phyloP scores from a whole-genome alignment of 2,113 vertebrate species.

The Cranoglanis bouderius region DNA sequence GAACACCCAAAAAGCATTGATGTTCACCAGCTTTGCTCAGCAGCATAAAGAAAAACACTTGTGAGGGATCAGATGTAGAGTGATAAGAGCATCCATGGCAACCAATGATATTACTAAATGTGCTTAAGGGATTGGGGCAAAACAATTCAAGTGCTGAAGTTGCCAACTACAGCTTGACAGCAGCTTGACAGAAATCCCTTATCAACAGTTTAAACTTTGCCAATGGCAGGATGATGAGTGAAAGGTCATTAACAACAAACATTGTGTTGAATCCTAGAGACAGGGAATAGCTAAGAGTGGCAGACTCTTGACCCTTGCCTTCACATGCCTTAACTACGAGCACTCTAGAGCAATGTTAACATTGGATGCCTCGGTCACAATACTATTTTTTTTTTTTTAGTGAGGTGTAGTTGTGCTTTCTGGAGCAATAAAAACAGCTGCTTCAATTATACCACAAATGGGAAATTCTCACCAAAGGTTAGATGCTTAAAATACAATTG shows the following conservation, averaged over 20 bases:
- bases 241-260: slow-evolving; percentile 1
- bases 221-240: neutral
- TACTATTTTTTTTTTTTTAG: neutral
- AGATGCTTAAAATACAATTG: neutral
- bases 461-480: neutral
- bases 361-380: neutral
- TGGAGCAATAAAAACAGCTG: neutral
- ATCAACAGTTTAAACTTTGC: slow-evolving; percentile 1
- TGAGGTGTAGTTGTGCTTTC: neutral
- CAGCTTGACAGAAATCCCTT: neutral
- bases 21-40: neutral
- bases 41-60: neutral
- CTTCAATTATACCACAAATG: slow-evolving; percentile 8
- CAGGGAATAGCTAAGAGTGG: slow-evolving; percentile 12
- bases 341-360: neutral
- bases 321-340: neutral
- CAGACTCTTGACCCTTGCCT: slow-evolving; percentile 7
- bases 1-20: neutral
- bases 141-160: neutral
- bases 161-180: neutral
- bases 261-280: neutral
- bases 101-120: neutral
- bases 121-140: neutral
- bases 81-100: neutral
- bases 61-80: neutral